Base-by-base conservation (phyloP, 2,113 vertebrate genomes). In the Psephotus haematonotus region DNA sequence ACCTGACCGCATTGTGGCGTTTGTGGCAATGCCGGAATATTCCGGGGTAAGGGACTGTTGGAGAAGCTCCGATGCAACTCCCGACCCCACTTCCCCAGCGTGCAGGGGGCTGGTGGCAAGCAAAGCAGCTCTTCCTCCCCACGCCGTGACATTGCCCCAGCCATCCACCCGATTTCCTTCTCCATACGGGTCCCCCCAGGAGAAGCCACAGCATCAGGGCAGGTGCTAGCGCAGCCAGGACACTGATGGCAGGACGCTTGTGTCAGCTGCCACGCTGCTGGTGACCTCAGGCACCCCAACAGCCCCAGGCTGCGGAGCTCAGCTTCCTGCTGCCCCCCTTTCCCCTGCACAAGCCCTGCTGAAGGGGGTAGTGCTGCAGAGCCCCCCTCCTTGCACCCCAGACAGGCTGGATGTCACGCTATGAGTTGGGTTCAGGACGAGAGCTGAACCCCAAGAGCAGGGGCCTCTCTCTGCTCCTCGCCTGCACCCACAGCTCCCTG, bases 361-460 rank as follows among this genome's bases (percentile, higher is more conserved):
- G 60, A 23, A 23, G 10, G 18, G 50, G 39, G 20, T 6, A 22
- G 64, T 6, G 55, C 64, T 82, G 72, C 72, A 43, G 25, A 83
- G 31, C n/a, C 8, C 57, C 17, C 9, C 18, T 75, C 43, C n/a
- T n/a, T 41, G 24, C n/a, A 25, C 24, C 18, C 33, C 20, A 1
- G 62, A 29, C 46, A 44, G 47, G 24, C 64, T 70, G 65, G 19
- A 23, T 60, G 63, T 47, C 19, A 13, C n/a, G 9, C 41, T 39
- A 13, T 0, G 1, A 25, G 46, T 46, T 0, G 0, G 7, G 29
- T 47, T n/a, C n/a, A 23, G 57, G 18, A 49, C 3, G 1, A 50
- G 55, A 29, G 24, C 83, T 60, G 75, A 78, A 67, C 68, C 90
- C 83, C n/a, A 8, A 68, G 53, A 92, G 65, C 81, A 70, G 76